Evolutionary conservation across 2,113 vertebrate species (phyloP).

Genomic region (Ancistrus triradiatus): DNA sequence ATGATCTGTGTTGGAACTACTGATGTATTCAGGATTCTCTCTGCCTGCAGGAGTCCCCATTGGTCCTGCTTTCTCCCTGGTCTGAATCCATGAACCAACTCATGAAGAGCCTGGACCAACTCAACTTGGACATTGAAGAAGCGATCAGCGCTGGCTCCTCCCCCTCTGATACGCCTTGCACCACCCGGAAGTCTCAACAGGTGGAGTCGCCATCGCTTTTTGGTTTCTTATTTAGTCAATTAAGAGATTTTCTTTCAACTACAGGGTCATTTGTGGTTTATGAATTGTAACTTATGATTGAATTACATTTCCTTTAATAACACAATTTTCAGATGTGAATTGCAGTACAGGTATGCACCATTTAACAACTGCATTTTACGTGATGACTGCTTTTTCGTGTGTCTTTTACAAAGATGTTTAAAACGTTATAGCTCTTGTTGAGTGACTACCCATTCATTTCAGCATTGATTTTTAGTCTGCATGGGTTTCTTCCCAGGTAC

Average conservation of each 20-base stretch:
- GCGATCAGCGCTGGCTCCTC: slow-evolving; percentile 75
- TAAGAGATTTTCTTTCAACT: neutral
- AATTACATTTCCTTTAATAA: no score
- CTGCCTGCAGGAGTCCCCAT: slow-evolving; percentile 53
- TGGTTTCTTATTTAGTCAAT: neutral
- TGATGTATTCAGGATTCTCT: slow-evolving; percentile 8
- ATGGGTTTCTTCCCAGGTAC: no score
- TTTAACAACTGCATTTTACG: no score
- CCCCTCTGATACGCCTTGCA: slow-evolving; percentile 67
- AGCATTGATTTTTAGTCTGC: no score
- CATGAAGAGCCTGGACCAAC: slow-evolving; percentile 79
- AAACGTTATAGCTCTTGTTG: no score
- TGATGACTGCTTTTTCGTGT: no score
- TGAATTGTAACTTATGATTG: no score
- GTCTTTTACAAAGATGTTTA: no score
- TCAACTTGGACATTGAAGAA: slow-evolving; percentile 82
- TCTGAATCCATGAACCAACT: slow-evolving; percentile 78
- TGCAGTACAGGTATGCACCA: no score
- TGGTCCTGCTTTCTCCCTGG: slow-evolving; percentile 63
- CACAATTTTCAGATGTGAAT: no score
- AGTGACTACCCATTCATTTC: no score
- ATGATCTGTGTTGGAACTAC: neutral
- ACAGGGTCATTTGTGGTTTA: no score
- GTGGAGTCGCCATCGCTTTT: slow-evolving; percentile 2
- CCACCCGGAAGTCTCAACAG: slow-evolving; percentile 53